Base-by-base conservation (phyloP, 2,888 invertebrate genomes). In the Serrognathus titanus region DNA sequence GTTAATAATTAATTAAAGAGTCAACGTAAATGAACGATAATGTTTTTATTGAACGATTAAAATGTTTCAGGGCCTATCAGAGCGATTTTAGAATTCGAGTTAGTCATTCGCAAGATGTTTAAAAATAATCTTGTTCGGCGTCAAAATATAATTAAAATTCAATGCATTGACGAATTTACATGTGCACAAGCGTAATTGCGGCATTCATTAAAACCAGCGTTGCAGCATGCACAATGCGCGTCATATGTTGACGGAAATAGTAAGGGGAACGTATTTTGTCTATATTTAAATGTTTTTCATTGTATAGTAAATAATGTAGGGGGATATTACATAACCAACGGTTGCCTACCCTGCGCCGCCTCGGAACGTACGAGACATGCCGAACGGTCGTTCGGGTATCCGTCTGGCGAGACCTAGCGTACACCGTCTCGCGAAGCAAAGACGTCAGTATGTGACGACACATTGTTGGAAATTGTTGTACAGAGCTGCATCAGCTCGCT, bases 381-480 rank as follows among this genome's bases (percentile, higher is more conserved):
- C 76, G 75, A 75, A 41, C 60, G 54, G 20, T 24, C 57, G 63
- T 49, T 75, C 75, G 75, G 71, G 10, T 67, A 64, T 69, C 69
- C 67, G 75, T 73, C 74, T 74, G 71, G 75, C 68, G 66, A 63
- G 66, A 68, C 65, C 65, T 61, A 66, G 65, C 62, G 62, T 61
- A 65, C 63, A 61, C 64, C 64, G 65, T 62, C 67, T 66, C 66
- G 65, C 64, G 68, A 61, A 31, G 24, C 24, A 31, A 31, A 66
- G 61, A 68, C 67, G 68, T 72, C 74, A 75, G 75, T 75, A 71
- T 69, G 71, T 73, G 72, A 71, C 74, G 72, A 73, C 69, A 68
- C 66, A 66, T 65, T 64, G 67, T 59, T 51, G 53, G 59, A 58
- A 57, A 51, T 57, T 63, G 67, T 65, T 60, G 65, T 59, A 31